A percentile compares a stretch with the other conserved stretches of the same genome.
These are phyloP conservation scores for Dolomedes plantarius DNA, from an alignment of 2,888 invertebrate genomes.

Conservation along the genomic window DNA sequence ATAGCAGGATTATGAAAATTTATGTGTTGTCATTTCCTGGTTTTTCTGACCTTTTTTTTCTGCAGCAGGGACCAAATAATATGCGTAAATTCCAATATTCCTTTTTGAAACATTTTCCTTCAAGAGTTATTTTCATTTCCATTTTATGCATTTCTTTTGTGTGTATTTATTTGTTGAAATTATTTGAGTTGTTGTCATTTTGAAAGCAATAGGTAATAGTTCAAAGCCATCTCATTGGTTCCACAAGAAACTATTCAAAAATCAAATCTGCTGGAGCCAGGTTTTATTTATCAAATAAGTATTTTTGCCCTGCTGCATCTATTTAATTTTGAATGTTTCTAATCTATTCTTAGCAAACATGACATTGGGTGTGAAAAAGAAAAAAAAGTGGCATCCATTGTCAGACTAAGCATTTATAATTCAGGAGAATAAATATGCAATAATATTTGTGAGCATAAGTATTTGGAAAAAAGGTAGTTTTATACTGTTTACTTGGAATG, in stretches of 20 bases:
- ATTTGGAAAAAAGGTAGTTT: constrained; percentile 48
- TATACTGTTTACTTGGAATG: constrained; percentile 20
- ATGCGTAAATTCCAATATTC: not conserved
- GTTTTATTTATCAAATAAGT: no score
- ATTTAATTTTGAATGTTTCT: not conserved
- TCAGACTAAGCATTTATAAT: constrained; percentile 42
- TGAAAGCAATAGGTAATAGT: no score
- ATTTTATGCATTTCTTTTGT: constrained; percentile 10
- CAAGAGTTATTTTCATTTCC: not conserved
- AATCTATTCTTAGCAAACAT: constrained; percentile 59
- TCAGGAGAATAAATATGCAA: constrained; percentile 52
- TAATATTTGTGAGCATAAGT: constrained; percentile 47
- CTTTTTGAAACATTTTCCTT: not conserved
- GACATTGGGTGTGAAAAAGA: constrained; percentile 28
- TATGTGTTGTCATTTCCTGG: not conserved
- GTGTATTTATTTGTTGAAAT: not conserved
- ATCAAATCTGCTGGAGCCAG: no score
- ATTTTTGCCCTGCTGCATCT: constrained; percentile 49
- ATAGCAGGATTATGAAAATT: not conserved
- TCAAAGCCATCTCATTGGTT: no score
- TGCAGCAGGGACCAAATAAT: constrained; percentile 57
- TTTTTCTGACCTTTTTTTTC: not conserved
- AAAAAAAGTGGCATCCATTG: constrained; percentile 20
- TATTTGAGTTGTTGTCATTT: no score
- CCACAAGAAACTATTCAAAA: no score